A percentile compares a stretch with the other conserved stretches of the same genome.
These are phyloP conservation scores for Acrocephalus scirpaceus DNA, from an alignment of 2,797 vertebrate species.

Conservation along the genomic window DNA sequence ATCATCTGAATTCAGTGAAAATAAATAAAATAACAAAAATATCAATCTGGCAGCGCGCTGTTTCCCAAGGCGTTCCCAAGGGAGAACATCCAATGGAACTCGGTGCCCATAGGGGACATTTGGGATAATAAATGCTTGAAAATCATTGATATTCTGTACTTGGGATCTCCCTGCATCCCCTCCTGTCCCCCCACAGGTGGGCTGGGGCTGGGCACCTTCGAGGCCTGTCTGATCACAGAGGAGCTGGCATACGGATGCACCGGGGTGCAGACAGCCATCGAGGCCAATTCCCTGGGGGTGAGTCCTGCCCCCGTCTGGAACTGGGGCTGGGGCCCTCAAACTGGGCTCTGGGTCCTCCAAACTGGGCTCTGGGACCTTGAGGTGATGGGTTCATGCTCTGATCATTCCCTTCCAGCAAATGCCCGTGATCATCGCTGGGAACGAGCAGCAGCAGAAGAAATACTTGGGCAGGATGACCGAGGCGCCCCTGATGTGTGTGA, in stretches of 20 bases:
- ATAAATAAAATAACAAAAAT: not conserved
- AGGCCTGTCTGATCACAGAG: constrained; percentile 90
- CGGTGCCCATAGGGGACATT: accelerated
- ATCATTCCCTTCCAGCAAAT: constrained; percentile 83
- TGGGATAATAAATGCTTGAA: not conserved
- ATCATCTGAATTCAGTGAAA: not conserved
- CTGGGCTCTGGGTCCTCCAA: not conserved
- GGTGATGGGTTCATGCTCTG: not conserved
- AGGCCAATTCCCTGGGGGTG: constrained; percentile 91
- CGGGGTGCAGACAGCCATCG: constrained; percentile 90
- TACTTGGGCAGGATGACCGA: constrained; percentile 90
- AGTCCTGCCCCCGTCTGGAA: constrained; percentile 21
- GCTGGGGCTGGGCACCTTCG: constrained; percentile 86
- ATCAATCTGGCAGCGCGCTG: not conserved
- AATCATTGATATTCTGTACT: not conserved
- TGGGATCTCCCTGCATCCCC: not conserved
- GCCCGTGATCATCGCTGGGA: constrained; percentile 89
- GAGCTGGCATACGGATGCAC: constrained; percentile 92
- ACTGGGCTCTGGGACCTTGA: not conserved
- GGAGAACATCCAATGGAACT: not conserved
- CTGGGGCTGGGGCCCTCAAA: not conserved
- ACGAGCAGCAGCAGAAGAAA: constrained; percentile 85
- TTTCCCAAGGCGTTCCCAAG: not conserved
- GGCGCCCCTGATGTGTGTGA: constrained; percentile 37
- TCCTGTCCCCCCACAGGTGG: constrained; percentile 78